These are phyloP conservation scores for Anoncus sp. DNA, from an alignment of 2,888 invertebrate genomes.

Conservation along the genomic window DNA sequence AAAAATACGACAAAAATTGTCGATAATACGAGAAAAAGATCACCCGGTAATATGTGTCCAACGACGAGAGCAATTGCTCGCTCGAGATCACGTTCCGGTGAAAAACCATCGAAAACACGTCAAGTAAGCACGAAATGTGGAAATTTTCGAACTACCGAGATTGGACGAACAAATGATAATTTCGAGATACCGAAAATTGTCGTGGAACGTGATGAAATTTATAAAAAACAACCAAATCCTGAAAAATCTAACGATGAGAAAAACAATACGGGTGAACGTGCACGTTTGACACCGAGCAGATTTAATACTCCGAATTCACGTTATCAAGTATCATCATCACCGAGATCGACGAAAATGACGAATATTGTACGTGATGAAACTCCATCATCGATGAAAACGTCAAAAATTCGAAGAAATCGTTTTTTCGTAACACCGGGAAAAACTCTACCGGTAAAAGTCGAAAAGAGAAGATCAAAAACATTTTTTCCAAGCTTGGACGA, in stretches of 20 bases:
- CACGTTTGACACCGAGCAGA: background rate
- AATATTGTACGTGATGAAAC: background rate
- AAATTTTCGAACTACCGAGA: background rate
- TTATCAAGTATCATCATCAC: background rate
- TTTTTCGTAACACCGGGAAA: slow-evolving; percentile 76
- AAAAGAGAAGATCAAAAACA: slow-evolving; percentile 56
- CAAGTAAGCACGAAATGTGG: background rate
- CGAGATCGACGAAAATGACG: too few species aligned
- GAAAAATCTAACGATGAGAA: background rate
- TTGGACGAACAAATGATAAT: background rate
- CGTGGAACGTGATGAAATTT: background rate
- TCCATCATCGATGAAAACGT: background rate
- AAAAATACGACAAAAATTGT: background rate
- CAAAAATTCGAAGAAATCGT: slow-evolving; percentile 29
- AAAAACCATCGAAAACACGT: background rate
- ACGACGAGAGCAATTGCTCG: background rate
- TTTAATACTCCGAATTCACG: background rate
- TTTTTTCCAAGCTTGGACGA: slow-evolving; percentile 66
- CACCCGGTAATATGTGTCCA: slow-evolving; percentile 14
- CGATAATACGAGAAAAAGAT: background rate
- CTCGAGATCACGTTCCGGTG: slow-evolving; percentile 24
- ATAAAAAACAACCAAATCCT: background rate
- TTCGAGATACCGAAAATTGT: background rate
- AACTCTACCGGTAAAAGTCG: slow-evolving; percentile 33
- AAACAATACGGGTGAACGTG: background rate